Evolutionary conservation across 2,888 invertebrate genomes (phyloP).

Genomic region (Xestia xanthographa): DNA sequence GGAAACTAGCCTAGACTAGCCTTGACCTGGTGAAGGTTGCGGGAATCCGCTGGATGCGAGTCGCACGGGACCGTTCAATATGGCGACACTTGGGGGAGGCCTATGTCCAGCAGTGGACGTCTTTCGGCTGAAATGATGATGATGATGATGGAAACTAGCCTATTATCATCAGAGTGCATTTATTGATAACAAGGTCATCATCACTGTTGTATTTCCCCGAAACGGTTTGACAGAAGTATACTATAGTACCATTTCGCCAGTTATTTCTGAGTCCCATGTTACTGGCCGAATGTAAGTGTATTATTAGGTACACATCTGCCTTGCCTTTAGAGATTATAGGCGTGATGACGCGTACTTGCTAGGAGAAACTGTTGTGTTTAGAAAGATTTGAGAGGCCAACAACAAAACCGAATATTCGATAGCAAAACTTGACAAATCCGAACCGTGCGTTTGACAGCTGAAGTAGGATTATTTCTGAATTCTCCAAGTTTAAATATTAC

Average conservation of each 20-base stretch:
- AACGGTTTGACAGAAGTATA: not conserved
- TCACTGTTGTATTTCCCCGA: not conserved
- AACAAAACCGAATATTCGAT: constrained; percentile 15
- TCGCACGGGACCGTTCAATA: too few relatives aligned
- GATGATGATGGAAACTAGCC: too few relatives aligned
- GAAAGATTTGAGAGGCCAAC: not conserved
- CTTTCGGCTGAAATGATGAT: too few relatives aligned
- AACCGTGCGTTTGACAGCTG: constrained; percentile 38
- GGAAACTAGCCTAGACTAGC: too few relatives aligned
- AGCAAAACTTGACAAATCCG: constrained; percentile 14
- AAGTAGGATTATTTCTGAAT: constrained; percentile 22
- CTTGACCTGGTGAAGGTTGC: too few relatives aligned
- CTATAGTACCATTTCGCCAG: not conserved
- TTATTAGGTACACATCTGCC: too few relatives aligned
- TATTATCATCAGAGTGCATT: not conserved
- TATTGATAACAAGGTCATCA: not conserved
- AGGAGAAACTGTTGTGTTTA: not conserved
- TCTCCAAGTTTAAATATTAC: constrained; percentile 17
- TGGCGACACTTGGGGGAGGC: too few relatives aligned
- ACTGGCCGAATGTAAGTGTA: too few relatives aligned
- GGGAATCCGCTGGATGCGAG: too few relatives aligned
- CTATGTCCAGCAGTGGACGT: too few relatives aligned
- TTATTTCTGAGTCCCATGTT: not conserved
- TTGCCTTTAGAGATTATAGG: too few relatives aligned
- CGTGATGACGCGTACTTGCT: not conserved